A percentile compares a stretch with the other conserved stretches of the same genome.
phyloP scores from a whole-genome alignment of 2,888 invertebrate species.

The Gymnoscelis rufifasciata region DNA sequence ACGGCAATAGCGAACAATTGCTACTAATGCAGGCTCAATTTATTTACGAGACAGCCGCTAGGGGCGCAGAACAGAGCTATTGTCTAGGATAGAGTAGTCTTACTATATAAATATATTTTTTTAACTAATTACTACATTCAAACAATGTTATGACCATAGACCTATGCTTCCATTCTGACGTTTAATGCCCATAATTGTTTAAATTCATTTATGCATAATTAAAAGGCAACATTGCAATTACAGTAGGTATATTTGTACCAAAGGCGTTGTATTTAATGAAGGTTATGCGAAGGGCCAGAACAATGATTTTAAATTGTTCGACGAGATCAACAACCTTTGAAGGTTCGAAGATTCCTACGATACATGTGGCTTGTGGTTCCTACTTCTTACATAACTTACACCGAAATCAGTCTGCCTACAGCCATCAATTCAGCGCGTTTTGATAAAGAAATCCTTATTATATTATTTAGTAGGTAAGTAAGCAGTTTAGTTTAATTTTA shows the following conservation, averaged over 20 bases:
- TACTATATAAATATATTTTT: neutral
- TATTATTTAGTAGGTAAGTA: too few relatives aligned
- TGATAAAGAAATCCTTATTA: too few relatives aligned
- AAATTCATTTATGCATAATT: too few relatives aligned
- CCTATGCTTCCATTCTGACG: too few relatives aligned
- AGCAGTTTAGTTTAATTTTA: too few relatives aligned
- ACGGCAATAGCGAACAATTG: conserved; percentile 75
- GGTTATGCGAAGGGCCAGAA: conserved; percentile 26
- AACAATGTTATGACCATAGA: too few relatives aligned
- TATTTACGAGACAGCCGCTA: conserved; percentile 73
- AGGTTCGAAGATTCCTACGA: conserved; percentile 29
- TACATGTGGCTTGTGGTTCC: conserved; percentile 6
- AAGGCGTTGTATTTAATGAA: neutral
- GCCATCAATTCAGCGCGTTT: neutral
- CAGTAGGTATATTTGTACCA: too few relatives aligned
- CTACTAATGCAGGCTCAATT: conserved; percentile 77
- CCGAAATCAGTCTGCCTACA: conserved; percentile 2
- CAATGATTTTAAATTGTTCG: conserved; percentile 36
- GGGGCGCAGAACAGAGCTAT: conserved; percentile 60
- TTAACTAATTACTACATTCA: too few relatives aligned
- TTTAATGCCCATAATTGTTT: too few relatives aligned
- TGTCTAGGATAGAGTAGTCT: conserved; percentile 46
- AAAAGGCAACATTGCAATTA: neutral
- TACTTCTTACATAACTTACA: conserved; percentile 3
- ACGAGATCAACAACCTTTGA: conserved; percentile 56